Conservation (phyloP, 2,888 invertebrate species). For the Patella caerulea region DNA sequence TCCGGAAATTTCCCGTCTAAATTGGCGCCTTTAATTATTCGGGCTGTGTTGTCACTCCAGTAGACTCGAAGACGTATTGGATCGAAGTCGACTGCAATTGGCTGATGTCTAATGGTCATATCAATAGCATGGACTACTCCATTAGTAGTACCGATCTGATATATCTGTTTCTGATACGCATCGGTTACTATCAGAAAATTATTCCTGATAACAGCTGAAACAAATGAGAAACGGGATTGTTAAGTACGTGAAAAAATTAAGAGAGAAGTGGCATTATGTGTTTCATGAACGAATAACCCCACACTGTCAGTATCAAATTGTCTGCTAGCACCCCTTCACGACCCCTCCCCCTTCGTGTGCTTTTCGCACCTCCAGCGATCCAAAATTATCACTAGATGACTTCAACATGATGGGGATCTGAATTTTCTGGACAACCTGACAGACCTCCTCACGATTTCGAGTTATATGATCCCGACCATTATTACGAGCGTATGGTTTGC, state of each 20-base stretch:
- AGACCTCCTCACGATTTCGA: too few species aligned
- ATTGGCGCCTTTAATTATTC: slow-evolving; percentile 53
- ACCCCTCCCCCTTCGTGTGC: too few species aligned
- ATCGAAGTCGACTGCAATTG: slow-evolving; percentile 88
- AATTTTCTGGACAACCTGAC: too few species aligned
- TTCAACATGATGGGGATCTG: too few species aligned
- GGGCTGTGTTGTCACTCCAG: slow-evolving; percentile 81
- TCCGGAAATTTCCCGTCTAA: slow-evolving; percentile 50
- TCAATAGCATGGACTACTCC: slow-evolving; percentile 52
- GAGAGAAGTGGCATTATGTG: not conserved
- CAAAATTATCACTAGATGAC: too few species aligned
- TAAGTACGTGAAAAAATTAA: not conserved
- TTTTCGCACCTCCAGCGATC: too few species aligned
- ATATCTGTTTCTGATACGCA: slow-evolving; percentile 78
- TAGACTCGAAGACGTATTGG: slow-evolving; percentile 82
- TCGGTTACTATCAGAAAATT: slow-evolving; percentile 65
- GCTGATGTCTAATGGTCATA: slow-evolving; percentile 75
- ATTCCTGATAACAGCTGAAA: slow-evolving; percentile 46
- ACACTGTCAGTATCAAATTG: not conserved
- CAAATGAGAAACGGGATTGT: not conserved
- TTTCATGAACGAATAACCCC: not conserved
- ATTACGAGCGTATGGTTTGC: too few species aligned
- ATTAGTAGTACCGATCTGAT: slow-evolving; percentile 83
- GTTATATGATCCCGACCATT: too few species aligned
- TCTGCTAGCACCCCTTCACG: too few species aligned